Evolutionary conservation across 2,113 vertebrate species (phyloP).

Genomic region (Macaca nemestrina): DNA sequence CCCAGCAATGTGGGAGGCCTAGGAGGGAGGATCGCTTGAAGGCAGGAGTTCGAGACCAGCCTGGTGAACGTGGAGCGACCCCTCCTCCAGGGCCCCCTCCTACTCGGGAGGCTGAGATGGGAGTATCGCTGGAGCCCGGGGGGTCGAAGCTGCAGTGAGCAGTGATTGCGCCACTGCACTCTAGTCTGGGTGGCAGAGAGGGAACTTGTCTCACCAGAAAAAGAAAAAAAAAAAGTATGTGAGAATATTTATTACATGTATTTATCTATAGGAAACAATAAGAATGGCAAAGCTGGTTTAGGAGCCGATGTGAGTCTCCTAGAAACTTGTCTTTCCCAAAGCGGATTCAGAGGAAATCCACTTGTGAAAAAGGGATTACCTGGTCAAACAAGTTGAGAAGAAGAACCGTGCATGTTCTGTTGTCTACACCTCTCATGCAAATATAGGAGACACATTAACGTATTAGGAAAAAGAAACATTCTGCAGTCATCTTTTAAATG

Average conservation of each 20-base stretch:
- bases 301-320: not conserved
- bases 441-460: not conserved
- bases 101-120: no score
- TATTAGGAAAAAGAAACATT: not conserved
- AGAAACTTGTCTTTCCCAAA: not conserved
- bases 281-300: slow-evolving; percentile 6
- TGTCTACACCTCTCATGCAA: not conserved
- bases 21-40: no score
- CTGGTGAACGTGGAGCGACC: no score
- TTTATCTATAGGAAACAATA: not conserved
- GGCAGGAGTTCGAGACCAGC: no score
- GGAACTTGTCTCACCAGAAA: no score
- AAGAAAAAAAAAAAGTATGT: not conserved
- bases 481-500: not conserved
- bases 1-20: no score
- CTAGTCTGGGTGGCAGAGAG: no score
- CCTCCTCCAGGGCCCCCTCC: no score
- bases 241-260: not conserved
- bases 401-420: not conserved
- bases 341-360: not conserved
- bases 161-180: no score
- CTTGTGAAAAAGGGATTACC: not conserved
- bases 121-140: no score
- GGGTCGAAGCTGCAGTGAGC: no score
- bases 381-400: not conserved